A percentile compares a stretch with the other conserved stretches of the same genome.
phyloP scores from a whole-genome alignment of 64 coral and sea anemone species.

The Montipora cactus region DNA sequence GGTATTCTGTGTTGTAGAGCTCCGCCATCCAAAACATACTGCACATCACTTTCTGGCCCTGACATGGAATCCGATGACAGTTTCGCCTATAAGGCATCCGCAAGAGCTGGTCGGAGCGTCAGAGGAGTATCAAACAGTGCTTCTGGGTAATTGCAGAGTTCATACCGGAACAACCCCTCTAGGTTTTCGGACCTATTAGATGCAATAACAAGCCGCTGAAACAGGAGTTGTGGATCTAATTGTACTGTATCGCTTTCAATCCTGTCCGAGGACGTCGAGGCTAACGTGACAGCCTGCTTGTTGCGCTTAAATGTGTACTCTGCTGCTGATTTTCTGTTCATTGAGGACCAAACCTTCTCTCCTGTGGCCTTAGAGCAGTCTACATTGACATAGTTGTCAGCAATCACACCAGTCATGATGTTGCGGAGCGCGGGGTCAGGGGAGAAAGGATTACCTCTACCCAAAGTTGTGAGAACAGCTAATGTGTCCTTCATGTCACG shows the following conservation, averaged over 20 bases:
- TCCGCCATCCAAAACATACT: slow-evolving; percentile 62
- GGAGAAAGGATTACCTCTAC: background rate
- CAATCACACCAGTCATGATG: slow-evolving; percentile 60
- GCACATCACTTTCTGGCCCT: background rate
- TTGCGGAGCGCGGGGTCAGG: slow-evolving; percentile 21
- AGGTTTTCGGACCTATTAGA: slow-evolving; percentile 23
- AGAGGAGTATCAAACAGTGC: slow-evolving; percentile 52
- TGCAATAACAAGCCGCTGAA: slow-evolving; percentile 60
- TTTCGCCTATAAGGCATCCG: slow-evolving; percentile 48
- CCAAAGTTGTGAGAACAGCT: slow-evolving; percentile 29
- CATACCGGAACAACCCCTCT: slow-evolving; percentile 36
- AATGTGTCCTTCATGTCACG: slow-evolving; percentile 57
- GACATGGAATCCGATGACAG: background rate
- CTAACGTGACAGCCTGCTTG: slow-evolving; percentile 35
- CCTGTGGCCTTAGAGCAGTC: slow-evolving; percentile 41
- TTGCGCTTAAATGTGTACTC: slow-evolving; percentile 65
- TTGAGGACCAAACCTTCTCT: slow-evolving; percentile 29
- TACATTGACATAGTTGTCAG: slow-evolving; percentile 55
- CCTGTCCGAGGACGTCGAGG: slow-evolving; percentile 1
- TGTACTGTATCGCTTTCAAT: slow-evolving; percentile 50
- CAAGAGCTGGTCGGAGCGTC: slow-evolving; percentile 58
- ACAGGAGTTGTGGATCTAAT: slow-evolving; percentile 73
- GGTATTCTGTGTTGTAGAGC: background rate
- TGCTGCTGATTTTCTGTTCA: slow-evolving; percentile 8
- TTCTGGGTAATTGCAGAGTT: slow-evolving; percentile 64